Base-by-base conservation (phyloP, 2,888 invertebrate species). In the Leptinotarsa rubiginosa region DNA sequence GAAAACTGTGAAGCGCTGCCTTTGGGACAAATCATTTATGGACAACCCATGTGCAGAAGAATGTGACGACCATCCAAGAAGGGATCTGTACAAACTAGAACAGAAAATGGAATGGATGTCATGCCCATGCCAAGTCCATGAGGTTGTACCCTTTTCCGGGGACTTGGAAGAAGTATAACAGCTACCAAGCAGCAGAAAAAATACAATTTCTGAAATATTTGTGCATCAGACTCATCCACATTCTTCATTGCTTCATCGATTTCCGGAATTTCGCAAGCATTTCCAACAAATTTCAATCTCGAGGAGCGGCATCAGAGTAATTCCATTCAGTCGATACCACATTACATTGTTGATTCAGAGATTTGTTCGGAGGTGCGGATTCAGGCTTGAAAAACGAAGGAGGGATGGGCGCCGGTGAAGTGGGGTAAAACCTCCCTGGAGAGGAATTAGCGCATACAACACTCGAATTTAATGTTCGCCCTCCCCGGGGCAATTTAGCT, bases 361-460 rank as follows among this genome's bases (percentile, higher is more conserved):
- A 75, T 78, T 77, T 66, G 67, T 72, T 69, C 69, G 77, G 73
- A 83, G 83, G 78, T 83, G 84, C 77, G 83, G 83, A 81, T 81
- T 81, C 75, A 82, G 79, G 80, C 72, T 65, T 78, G 79, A 81
- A 81, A 79, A 73, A 73, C 56, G 72, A 66, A 65, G 72, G 69
- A 68, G 74, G 73, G 65, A 65, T 56, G 5, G 68, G 31, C 18
- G 68, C 56, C 67, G 72, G 62, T 50, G 68, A 72, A 68, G 74
- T 74, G 73, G 81, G 81, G 83, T 85, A 86, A 86, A 85, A 82
- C 82, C 81, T 85, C 86, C 86, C 86, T 78, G 78, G 86, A 84
- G 87, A 86, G 85, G 84, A 85, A 86, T 86, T 87, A 86, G 83
- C 83, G 83, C 84, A 85, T 85, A 87, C 86, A 86, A 86, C 85